These are phyloP conservation scores for Drosophila cardini DNA, from an alignment of 1,140 invertebrate species.

Conservation along the genomic window DNA sequence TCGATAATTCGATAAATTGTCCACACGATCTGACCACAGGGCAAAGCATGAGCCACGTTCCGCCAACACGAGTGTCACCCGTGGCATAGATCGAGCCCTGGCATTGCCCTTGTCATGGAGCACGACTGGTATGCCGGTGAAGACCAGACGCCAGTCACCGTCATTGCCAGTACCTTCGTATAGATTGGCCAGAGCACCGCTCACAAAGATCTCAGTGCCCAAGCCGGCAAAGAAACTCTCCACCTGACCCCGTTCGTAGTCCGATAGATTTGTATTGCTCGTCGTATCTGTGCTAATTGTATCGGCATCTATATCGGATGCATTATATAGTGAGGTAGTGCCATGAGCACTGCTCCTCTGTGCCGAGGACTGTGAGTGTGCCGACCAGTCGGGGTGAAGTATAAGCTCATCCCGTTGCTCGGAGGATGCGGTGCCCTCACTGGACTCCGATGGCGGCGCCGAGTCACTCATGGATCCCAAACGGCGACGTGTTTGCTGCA, in stretches of 20 bases:
- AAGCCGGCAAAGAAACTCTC: slow-evolving; percentile 92
- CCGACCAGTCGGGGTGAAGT: slow-evolving; percentile 76
- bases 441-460: slow-evolving; percentile 82
- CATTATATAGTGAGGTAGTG: slow-evolving; percentile 75
- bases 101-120: slow-evolving; percentile 92
- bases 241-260: slow-evolving; percentile 90
- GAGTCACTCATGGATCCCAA: slow-evolving; percentile 82
- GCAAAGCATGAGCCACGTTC: slow-evolving; percentile 94
- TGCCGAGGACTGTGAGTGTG: slow-evolving; percentile 71
- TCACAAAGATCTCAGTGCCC: slow-evolving; percentile 92
- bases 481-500: slow-evolving; percentile 79
- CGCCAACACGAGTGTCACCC: slow-evolving; percentile 91
- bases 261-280: slow-evolving; percentile 86
- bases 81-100: slow-evolving; percentile 88
- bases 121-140: slow-evolving; percentile 93
- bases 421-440: slow-evolving; percentile 81
- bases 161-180: slow-evolving; percentile 88
- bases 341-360: slow-evolving; percentile 72
- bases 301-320: slow-evolving; percentile 79
- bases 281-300: slow-evolving; percentile 80
- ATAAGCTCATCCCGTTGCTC: slow-evolving; percentile 77
- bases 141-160: slow-evolving; percentile 90
- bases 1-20: slow-evolving; percentile 88
- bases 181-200: slow-evolving; percentile 91
- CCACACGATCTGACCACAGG: slow-evolving; percentile 94